Base-by-base conservation (phyloP, 2,888 invertebrate genomes). In the Cataglyphis altisquamis region DNA sequence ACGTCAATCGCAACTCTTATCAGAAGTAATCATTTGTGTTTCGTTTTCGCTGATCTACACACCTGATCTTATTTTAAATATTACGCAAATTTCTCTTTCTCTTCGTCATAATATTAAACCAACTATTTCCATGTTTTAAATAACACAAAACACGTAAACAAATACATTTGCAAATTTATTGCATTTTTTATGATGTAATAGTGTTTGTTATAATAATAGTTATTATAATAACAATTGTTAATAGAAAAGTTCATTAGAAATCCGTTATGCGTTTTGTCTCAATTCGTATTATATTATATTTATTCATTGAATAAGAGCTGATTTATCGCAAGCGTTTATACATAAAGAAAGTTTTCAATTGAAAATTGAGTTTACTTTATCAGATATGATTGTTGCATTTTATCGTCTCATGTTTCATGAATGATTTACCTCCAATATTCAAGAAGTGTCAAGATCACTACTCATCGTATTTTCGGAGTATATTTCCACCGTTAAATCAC, bases 1-100 rank as follows among this genome's bases (percentile, higher is more conserved):
- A 67, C 21, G 45, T 68, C 45, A 57, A 41, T 29, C 77, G 67
- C 18, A 32, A 39, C 12, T 68, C 78, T 78, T 68, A 67, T 68
- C 78, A 67, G 0, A 32, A 60, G 10, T 45, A 67, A 21, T 41
- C 25, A 32, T 41, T 57, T 77, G 55, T 41, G 60, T 32, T 21
- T 60, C 36, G 18, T 64, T 52, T 64, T 21, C 15, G n/a, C 12
- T 10, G 12, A 68, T 48, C 25, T 45, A 12, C 66, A 12, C 66
- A 66, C n/a, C 4, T 68, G 39, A 39, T 66, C 32, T 4, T 25
- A 10, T 29, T 39, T 48, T 25, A 32, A 41, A 32, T 9, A 36
- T 29, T 67, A 29, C 39, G 12, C 12, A 18, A 48, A 74, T 41
- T n/a, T 5, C 9, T n/a, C 1, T 66, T 12, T 57, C 8, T 66